phyloP scores from a whole-genome alignment of 2,797 vertebrate genomes.

The Microtus agrestis region DNA sequence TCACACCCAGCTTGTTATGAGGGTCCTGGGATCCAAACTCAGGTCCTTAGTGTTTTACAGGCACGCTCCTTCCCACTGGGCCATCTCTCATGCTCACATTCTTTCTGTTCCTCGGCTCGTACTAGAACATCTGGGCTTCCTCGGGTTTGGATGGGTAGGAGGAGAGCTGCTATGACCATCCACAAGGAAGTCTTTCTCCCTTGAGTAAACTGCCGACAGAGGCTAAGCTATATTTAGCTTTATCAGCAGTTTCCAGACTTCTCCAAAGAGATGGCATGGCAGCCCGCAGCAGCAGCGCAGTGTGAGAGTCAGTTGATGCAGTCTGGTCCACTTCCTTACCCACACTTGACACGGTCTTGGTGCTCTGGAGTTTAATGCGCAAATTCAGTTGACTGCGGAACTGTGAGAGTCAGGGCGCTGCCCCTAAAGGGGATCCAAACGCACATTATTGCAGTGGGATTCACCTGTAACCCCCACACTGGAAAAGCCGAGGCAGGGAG shows the following conservation, averaged over 20 bases:
- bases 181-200: background rate
- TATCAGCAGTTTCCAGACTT: slow-evolving; percentile 1
- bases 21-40: background rate
- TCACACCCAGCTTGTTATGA: background rate
- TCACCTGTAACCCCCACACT: no score
- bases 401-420: background rate
- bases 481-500: background rate
- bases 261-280: background rate
- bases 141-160: background rate
- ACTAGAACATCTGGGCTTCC: background rate
- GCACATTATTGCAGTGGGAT: background rate
- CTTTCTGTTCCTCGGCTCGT: background rate
- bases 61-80: background rate
- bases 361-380: background rate
- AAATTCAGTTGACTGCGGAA: background rate
- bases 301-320: background rate
- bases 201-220: background rate
- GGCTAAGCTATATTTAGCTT: background rate
- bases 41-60: background rate
- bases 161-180: background rate
- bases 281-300: no score
- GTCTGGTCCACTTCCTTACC: background rate
- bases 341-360: background rate
- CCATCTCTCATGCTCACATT: background rate
- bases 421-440: background rate